These are phyloP conservation scores for Lycaon pictus DNA, from an alignment of 2,113 vertebrate genomes.

Conservation along the genomic window DNA sequence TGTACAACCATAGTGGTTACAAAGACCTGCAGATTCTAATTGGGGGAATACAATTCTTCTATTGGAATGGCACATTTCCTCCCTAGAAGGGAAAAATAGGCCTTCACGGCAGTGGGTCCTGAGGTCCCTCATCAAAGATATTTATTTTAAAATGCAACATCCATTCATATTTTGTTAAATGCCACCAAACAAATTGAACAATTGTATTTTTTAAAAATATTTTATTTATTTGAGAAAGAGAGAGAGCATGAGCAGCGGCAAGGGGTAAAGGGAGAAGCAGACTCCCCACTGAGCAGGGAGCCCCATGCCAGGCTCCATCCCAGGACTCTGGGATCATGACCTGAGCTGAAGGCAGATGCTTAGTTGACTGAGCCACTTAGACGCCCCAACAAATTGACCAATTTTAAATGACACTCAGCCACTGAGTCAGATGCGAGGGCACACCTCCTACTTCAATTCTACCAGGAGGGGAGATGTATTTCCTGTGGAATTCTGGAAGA, in stretches of 20 bases:
- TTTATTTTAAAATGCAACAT: background rate
- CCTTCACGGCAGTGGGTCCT: background rate
- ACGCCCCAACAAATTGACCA: background rate
- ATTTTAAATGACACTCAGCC: background rate
- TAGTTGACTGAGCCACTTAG: no score
- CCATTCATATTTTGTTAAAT: background rate
- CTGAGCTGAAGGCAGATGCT: no score
- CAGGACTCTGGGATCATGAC: no score
- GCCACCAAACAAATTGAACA: background rate
- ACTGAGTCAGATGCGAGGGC: rapidly evolving
- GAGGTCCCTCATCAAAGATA: background rate
- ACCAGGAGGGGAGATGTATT: background rate
- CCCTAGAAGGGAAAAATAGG: background rate
- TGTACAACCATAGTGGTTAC: rapidly evolving
- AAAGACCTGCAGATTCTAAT: background rate
- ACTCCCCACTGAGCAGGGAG: no score
- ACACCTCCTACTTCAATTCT: background rate
- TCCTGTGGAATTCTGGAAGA: background rate
- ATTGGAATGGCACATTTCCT: background rate
- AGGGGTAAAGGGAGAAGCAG: no score
- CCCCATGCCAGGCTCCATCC: no score
- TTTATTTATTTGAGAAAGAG: no score
- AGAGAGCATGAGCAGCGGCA: no score
- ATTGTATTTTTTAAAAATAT: background rate
- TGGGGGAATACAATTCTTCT: background rate